These are phyloP conservation scores for Pseudomyrmex cubaensis DNA, from an alignment of 1,140 invertebrate genomes.

Conservation along the genomic window DNA sequence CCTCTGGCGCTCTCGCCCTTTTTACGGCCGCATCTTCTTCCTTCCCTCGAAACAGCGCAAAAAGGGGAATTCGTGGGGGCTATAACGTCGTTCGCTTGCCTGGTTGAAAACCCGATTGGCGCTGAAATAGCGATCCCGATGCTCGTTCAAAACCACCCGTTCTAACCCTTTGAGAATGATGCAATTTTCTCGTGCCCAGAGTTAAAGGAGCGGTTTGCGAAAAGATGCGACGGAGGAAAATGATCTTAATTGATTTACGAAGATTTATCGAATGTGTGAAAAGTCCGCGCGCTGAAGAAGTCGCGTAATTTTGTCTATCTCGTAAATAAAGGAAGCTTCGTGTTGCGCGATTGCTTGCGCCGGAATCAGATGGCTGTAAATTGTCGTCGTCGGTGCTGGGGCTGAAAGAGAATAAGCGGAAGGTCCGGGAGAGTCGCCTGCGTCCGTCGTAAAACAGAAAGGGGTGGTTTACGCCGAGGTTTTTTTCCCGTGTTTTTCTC, in stretches of 20 bases:
- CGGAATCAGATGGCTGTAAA: slow-evolving; percentile 81
- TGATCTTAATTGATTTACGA: slow-evolving; percentile 16
- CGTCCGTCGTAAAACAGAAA: slow-evolving; percentile 46
- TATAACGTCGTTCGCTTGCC: slow-evolving; percentile 54
- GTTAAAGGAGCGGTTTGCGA: slow-evolving; percentile 35
- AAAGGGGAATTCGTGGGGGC: slow-evolving; percentile 50
- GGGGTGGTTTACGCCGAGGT: not conserved
- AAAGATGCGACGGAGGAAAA: slow-evolving; percentile 8
- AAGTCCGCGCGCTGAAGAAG: not conserved
- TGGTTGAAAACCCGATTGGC: slow-evolving; percentile 62
- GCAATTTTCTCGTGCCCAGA: slow-evolving; percentile 41
- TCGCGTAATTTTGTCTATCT: slow-evolving; percentile 63
- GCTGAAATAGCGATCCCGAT: slow-evolving; percentile 57
- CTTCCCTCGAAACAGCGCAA: slow-evolving; percentile 56
- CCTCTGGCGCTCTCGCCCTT: slow-evolving; percentile 49
- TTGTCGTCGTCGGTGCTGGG: slow-evolving; percentile 67
- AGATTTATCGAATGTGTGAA: too few species aligned
- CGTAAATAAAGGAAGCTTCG: slow-evolving; percentile 73
- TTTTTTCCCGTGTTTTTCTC: slow-evolving; percentile 5
- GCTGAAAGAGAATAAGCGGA: slow-evolving; percentile 48
- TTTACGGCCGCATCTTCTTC: slow-evolving; percentile 52
- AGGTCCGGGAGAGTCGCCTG: slow-evolving; percentile 16
- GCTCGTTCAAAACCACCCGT: slow-evolving; percentile 38
- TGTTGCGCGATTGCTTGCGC: slow-evolving; percentile 69
- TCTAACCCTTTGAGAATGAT: slow-evolving; percentile 53